Evolutionary conservation across 2,797 vertebrate species (phyloP), one percentile per base, ranked within the genome.

Genomic region (Cephalopachus bancanus): DNA sequence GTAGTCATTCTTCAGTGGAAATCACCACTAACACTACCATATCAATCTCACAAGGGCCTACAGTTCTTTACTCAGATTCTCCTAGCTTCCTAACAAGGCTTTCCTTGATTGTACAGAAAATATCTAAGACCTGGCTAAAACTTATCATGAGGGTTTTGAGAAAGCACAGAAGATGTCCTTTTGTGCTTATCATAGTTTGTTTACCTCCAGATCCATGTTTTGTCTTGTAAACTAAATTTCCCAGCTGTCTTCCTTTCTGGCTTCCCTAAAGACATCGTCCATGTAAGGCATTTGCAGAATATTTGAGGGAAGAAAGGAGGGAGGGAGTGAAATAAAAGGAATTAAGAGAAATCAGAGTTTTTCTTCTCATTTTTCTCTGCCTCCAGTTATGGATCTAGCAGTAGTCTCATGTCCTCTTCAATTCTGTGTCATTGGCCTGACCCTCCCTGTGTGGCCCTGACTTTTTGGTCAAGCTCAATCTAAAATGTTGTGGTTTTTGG

Each of bases 91-190:
- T 22, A 75, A 65, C 26, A 17, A 72, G 57, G 57, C 24, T 28
- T 69, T 62, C 10, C 12, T 72, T 74, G 9, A 26, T 49, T 24
- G 49, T 44, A 8, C 30, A 64, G 30, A 60, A 72, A 55, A 72
- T 51, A 53, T 71, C n/a, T 72, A 84, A 53, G 15, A 26, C 1
- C 57, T 37, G 26, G 10, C 6, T 62, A 26, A 91, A 62, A 87
- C 17, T 44, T 91, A 19, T 44, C n/a, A 95, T 75, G 24, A 55
- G 72, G 37, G 4, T 80, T 87, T 83, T 72, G 55, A 72, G 76
- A 90, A 71, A 37, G 19, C n/a, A 74, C 9, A 79, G 26, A 79
- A 30, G 14, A 16, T 67, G 60, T 5, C 6, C 4, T 90, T 37
- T 19, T 67, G 5, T 78, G 19, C 5, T 60, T 78, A 26, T n/a